Base-by-base conservation (phyloP, 2,113 vertebrate species). In the Heptranchias perlo region DNA sequence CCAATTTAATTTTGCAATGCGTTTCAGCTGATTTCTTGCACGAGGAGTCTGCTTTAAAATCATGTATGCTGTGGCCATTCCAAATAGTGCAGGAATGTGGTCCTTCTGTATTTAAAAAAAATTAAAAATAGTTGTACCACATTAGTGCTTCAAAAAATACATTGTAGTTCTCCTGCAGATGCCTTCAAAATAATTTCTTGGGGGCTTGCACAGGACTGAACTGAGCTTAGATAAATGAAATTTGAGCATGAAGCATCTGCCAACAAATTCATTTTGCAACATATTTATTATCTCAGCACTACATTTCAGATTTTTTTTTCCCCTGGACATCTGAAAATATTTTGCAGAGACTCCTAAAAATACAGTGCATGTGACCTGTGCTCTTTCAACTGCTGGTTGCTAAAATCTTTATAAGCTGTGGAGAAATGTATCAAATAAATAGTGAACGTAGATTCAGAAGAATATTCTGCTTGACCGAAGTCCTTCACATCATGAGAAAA, bases 1-100 rank as follows among this genome's bases (percentile, higher is more conserved):
- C 99, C 99, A 99, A 97, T 97, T 99, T 99, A 99, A 99, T 97
- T 99, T 99, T 78, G 99, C 97, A 97, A 99, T 98, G 78, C 98
- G 98, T 96, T 99, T 99, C 96, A 99, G 98, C 96, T 99, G 99
- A 97, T 99, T 99, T 96, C 99, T 98, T 96, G 99, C 99, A 97
- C 98, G 97, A 54, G 99, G 98, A 21, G 98, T 99, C 97, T 99
- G 99, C 96, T 99, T 99, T 84, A 99, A 98, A 96, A 99, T 99
- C 99, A 99, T 99, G 96, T 98, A 99, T 16, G 99, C 98, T 0
- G 98, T 99, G 73, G 99, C 99, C 98, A 99, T 99, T 96, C 99
- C 99, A 97, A 99, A 95, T 96, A 99, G 98, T 0, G 99, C 99
- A 94, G 99, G 99, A 67, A 99, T 97, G 96, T 99, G 98, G 97